Percentiles rank a stretch among this genome's conserved stretches.
Evolutionary conservation across 2,797 vertebrate species (phyloP).

Genomic region (Neomorphus geoffroyi): DNA sequence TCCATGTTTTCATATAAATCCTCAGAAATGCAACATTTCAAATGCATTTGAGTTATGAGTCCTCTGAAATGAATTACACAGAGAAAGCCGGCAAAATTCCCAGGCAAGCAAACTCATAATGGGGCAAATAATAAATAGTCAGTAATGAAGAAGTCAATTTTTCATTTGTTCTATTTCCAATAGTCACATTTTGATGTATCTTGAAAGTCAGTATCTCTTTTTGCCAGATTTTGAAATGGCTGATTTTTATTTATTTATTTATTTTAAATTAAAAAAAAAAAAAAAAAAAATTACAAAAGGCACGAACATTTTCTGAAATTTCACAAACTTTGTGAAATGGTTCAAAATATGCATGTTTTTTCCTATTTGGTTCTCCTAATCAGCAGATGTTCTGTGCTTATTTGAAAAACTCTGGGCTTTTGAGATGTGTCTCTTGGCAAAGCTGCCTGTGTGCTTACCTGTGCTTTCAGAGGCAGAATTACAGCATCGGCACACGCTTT

Average conservation of each 20-base stretch:
- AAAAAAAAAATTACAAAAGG: background rate
- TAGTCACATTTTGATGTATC: background rate
- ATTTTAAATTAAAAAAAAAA: background rate
- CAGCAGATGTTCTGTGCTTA: background rate
- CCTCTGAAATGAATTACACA: background rate
- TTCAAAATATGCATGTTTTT: background rate
- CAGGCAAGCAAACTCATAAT: background rate
- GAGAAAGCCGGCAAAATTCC: background rate
- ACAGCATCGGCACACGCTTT: constrained; percentile 64
- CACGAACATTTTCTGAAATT: background rate
- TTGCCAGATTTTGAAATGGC: background rate
- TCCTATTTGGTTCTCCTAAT: background rate
- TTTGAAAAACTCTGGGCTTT: background rate
- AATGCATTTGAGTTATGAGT: background rate
- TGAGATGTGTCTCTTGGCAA: background rate
- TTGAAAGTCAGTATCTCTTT: background rate
- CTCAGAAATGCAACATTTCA: background rate
- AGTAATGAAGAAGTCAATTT: background rate
- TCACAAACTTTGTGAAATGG: background rate
- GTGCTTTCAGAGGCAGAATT: constrained; percentile 57
- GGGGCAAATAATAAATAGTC: background rate
- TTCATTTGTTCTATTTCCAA: background rate
- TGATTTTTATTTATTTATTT: background rate
- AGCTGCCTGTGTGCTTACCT: constrained; percentile 53
- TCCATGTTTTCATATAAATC: background rate